Conservation (phyloP, 2,797 vertebrate genomes). For the Avahi laniger region DNA sequence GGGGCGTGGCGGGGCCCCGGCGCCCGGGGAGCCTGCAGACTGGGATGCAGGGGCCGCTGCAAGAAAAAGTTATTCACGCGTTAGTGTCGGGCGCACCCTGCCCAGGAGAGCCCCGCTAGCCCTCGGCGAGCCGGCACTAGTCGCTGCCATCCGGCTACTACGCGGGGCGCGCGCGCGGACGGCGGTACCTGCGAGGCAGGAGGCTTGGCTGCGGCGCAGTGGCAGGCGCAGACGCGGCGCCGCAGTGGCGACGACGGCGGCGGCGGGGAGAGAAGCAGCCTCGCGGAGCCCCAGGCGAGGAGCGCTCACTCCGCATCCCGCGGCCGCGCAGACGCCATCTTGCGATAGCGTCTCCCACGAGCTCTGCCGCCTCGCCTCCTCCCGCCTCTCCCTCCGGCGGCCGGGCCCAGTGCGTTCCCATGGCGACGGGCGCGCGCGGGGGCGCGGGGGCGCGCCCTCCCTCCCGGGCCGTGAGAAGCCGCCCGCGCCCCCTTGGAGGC, state of each 20-base stretch:
- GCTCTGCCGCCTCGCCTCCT: constrained; percentile 56
- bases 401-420: constrained; percentile 77
- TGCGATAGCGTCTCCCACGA: constrained; percentile 72
- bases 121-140: constrained; percentile 56
- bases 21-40: not conserved
- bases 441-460: constrained; percentile 19
- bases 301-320: constrained; percentile 82
- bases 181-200: constrained; percentile 56
- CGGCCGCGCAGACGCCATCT: constrained; percentile 84
- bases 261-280: constrained; percentile 49
- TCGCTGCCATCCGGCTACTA: constrained; percentile 48
- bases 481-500: fast-evolving
- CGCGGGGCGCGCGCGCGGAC: constrained; percentile 39
- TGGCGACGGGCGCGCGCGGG: constrained; percentile 78
- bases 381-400: constrained; percentile 67
- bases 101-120: not conserved
- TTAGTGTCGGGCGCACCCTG: constrained; percentile 26
- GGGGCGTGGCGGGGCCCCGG: constrained; percentile 65
- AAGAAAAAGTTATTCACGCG: constrained; percentile 74
- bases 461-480: fast-evolving
- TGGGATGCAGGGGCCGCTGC: constrained; percentile 51
- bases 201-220: not conserved
- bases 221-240: constrained; percentile 54
- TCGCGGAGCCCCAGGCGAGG: constrained; percentile 52
- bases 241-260: constrained; percentile 38